Evolutionary conservation across 2,888 invertebrate genomes (phyloP).

Genomic region (Poecilobothrus nobilitatus): DNA sequence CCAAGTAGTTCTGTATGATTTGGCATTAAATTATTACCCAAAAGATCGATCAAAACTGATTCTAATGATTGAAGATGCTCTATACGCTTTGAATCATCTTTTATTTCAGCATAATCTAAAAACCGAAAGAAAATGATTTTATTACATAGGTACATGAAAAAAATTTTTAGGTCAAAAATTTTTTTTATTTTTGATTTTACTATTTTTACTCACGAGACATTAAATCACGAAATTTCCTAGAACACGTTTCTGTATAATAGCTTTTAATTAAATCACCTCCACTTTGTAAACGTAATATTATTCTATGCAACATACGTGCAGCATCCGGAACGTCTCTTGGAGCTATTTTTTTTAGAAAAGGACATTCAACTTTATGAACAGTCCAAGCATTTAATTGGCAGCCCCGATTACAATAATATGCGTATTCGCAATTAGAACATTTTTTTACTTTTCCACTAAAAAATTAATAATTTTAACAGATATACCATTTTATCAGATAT

Average conservation of each 20-base stretch:
- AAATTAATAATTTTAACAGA: constrained; percentile 10
- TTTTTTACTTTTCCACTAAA: constrained; percentile 60
- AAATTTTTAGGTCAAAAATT: background rate
- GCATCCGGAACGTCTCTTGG: constrained; percentile 74
- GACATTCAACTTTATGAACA: constrained; percentile 76
- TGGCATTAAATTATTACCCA: constrained; percentile 62
- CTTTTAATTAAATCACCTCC: constrained; percentile 60
- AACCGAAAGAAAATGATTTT: constrained; percentile 16
- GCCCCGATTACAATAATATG: constrained; percentile 68
- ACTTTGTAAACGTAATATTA: constrained; percentile 53
- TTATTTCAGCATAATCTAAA: constrained; percentile 73
- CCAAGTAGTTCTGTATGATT: constrained; percentile 69
- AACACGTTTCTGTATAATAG: constrained; percentile 60
- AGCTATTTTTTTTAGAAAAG: constrained; percentile 59
- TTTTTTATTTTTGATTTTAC: background rate
- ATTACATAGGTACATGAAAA: background rate
- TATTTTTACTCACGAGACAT: constrained; percentile 71
- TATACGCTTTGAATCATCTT: constrained; percentile 61
- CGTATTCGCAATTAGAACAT: constrained; percentile 76
- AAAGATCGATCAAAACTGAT: constrained; percentile 62
- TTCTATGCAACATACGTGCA: constrained; percentile 66
- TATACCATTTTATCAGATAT: constrained; percentile 14
- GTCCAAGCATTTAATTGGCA: constrained; percentile 80
- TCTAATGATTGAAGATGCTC: constrained; percentile 71
- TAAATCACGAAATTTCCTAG: constrained; percentile 72